Conservation (phyloP, 2,797 vertebrate species). For the Amazona ochrocephala region DNA sequence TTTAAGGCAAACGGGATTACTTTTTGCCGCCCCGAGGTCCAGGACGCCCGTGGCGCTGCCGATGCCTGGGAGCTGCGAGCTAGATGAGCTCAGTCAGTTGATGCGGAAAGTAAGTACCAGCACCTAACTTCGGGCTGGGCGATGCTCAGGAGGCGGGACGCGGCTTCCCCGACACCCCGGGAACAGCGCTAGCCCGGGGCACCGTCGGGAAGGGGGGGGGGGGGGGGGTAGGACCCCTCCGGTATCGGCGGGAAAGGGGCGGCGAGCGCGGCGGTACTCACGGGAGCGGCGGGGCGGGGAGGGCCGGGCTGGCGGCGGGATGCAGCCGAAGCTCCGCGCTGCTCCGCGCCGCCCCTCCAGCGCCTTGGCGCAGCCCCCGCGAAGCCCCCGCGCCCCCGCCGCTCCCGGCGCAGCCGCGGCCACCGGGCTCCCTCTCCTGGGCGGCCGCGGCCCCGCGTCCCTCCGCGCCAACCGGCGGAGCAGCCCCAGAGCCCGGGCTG, state of each 20-base stretch:
- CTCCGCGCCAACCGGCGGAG: not conserved
- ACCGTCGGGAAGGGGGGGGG: not conserved
- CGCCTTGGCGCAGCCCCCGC: not conserved
- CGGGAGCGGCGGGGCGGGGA: not conserved
- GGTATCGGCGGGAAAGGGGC: not conserved
- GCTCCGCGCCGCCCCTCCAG: not conserved
- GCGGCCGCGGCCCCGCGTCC: not conserved
- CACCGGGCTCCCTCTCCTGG: constrained; percentile 67
- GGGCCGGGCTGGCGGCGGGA: not conserved
- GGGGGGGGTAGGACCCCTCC: not conserved
- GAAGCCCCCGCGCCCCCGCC: not conserved
- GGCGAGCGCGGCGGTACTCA: not conserved
- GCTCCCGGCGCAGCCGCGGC: not conserved
- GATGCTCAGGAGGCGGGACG: not conserved
- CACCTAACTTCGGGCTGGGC: not conserved
- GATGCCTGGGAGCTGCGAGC: not conserved
- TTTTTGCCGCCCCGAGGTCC: not conserved
- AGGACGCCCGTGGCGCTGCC: not conserved
- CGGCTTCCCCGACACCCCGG: not conserved
- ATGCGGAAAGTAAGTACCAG: not conserved
- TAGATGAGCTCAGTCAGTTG: not conserved
- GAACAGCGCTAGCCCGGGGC: not conserved
- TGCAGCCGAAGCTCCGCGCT: not conserved
- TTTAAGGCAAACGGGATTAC: not conserved
- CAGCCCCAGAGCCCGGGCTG: not conserved